Evolutionary conservation across 2,113 vertebrate species (phyloP).

Genomic region (Rhinoderma darwinii): DNA sequence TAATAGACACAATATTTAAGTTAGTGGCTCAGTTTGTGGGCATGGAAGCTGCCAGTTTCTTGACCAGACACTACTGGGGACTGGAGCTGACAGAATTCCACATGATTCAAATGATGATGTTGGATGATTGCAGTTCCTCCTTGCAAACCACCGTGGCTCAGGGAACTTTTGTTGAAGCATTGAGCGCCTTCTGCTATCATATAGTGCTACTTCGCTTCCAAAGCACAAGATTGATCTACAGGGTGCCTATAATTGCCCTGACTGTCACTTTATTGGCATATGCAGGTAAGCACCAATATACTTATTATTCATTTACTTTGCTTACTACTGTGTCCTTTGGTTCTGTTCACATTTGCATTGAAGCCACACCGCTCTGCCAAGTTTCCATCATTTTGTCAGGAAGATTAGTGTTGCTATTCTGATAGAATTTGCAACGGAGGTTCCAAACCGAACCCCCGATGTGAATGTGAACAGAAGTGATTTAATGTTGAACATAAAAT

Average conservation of each 20-base stretch:
- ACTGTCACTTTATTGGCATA: slow-evolving; percentile 78
- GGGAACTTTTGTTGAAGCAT: slow-evolving; percentile 74
- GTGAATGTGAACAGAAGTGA: too few relatives aligned
- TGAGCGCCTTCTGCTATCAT: slow-evolving; percentile 77
- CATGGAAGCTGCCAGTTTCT: slow-evolving; percentile 62
- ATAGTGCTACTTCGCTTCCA: slow-evolving; percentile 73
- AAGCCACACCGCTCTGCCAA: too few relatives aligned
- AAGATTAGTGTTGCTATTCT: too few relatives aligned
- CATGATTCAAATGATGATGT: slow-evolving; percentile 85
- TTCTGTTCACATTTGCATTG: too few relatives aligned
- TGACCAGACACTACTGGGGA: slow-evolving; percentile 80
- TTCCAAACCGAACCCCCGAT: too few relatives aligned
- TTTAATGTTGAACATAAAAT: too few relatives aligned
- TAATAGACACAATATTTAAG: slow-evolving; percentile 60
- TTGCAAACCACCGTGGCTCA: slow-evolving; percentile 73
- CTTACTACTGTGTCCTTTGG: too few relatives aligned
- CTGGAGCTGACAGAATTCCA: slow-evolving; percentile 89
- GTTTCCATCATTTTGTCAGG: too few relatives aligned
- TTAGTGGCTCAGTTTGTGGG: slow-evolving; percentile 78
- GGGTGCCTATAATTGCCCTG: slow-evolving; percentile 68
- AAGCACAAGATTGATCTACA: slow-evolving; percentile 60
- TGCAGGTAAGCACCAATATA: slow-evolving; percentile 72
- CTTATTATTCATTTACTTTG: too few relatives aligned
- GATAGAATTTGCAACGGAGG: too few relatives aligned
- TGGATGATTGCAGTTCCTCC: slow-evolving; percentile 77